Evolutionary conservation across 2,113 vertebrate genomes (phyloP).

Genomic region (Neotoma lepida): DNA sequence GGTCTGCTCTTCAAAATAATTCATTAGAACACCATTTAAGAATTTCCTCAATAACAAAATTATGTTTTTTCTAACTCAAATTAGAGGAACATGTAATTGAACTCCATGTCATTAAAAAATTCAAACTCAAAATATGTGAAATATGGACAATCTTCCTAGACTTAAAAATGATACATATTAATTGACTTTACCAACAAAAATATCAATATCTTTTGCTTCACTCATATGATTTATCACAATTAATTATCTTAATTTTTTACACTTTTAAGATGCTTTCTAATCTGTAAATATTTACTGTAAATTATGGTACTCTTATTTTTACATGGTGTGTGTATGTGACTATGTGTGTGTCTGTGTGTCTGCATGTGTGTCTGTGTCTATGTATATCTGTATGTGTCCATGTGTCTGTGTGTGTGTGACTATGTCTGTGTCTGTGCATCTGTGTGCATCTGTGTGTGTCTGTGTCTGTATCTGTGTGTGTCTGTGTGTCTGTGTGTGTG

Average conservation of each 20-base stretch:
- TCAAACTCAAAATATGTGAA: not conserved
- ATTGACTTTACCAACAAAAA: not conserved
- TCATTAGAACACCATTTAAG: not conserved
- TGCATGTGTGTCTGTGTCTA: not conserved
- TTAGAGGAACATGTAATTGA: not conserved
- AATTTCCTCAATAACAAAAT: slow-evolving; percentile 15
- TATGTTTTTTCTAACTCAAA: slow-evolving; percentile 34
- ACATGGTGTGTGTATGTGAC: not conserved
- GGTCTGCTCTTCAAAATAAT: slow-evolving; percentile 12
- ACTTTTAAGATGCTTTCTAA: slow-evolving; percentile 3
- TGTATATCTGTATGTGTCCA: not conserved
- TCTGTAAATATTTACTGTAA: not conserved
- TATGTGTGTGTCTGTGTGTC: too few relatives aligned
- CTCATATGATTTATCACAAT: not conserved
- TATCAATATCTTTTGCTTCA: not conserved
- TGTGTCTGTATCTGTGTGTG: not conserved
- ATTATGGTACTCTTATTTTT: not conserved
- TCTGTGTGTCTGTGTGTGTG: not conserved
- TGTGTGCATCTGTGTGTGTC: not conserved
- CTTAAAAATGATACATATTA: not conserved
- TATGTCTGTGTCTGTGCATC: not conserved
- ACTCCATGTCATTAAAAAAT: slow-evolving; percentile 5
- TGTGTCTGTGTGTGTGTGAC: too few relatives aligned
- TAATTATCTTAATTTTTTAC: slow-evolving; percentile 11
- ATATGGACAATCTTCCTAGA: not conserved